These are phyloP conservation scores for Psammodynastes pulverulentus DNA, from an alignment of 2,113 vertebrate genomes.

Conservation along the genomic window DNA sequence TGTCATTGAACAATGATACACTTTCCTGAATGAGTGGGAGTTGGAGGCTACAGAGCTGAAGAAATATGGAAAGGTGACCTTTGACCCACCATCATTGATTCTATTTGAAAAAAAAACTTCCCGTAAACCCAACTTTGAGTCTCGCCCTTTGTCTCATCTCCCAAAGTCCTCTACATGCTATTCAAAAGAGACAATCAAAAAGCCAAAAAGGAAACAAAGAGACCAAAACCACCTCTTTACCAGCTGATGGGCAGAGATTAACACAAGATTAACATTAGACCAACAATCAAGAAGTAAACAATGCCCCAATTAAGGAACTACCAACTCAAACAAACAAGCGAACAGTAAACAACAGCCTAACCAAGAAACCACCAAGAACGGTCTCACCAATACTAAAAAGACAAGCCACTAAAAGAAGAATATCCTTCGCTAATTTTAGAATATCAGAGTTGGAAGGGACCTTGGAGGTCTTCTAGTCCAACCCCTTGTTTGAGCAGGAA, in stretches of 20 bases:
- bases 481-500: background rate
- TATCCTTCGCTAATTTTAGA: too few relatives aligned
- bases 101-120: background rate
- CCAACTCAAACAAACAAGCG: background rate
- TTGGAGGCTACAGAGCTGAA: background rate
- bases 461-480: background rate
- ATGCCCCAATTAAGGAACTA: background rate
- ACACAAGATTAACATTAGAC: background rate
- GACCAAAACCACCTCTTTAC: too few relatives aligned
- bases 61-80: background rate
- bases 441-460: background rate
- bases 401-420: too few relatives aligned
- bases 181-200: background rate
- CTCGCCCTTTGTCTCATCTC: background rate
- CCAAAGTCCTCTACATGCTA: background rate
- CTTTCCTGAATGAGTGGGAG: background rate
- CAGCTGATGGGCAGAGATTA: background rate
- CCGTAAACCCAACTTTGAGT: background rate
- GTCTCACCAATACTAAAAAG: background rate
- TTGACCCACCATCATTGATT: background rate
- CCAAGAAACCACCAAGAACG: background rate
- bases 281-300: background rate
- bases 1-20: too few relatives aligned
- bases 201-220: background rate
- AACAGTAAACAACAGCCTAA: background rate